Percentiles rank a stretch among this genome's conserved stretches.
These are phyloP conservation scores for Montipora foliosa DNA, from an alignment of 64 coral and sea anemone genomes.

Conservation along the genomic window DNA sequence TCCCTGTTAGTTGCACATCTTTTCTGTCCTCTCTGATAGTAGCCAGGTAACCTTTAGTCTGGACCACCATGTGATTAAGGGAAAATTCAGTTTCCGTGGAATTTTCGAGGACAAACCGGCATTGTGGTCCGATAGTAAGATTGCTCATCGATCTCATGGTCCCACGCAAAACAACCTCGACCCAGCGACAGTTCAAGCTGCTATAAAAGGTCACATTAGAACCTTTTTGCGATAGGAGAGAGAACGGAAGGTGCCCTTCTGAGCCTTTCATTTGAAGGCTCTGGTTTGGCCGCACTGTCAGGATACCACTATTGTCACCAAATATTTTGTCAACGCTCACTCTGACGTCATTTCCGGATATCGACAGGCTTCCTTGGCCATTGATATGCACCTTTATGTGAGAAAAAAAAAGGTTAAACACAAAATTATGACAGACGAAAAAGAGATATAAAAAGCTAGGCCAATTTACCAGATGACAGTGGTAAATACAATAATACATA, in stretches of 20 bases:
- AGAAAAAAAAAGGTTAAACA: not conserved
- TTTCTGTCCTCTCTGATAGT: slow-evolving; percentile 50
- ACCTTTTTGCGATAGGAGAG: slow-evolving; percentile 74
- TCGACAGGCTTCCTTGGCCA: slow-evolving; percentile 69
- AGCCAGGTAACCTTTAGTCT: slow-evolving; percentile 82
- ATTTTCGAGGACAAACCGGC: slow-evolving; percentile 76
- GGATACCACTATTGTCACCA: slow-evolving; percentile 78
- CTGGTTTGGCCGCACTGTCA: slow-evolving; percentile 83
- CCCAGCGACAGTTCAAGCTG: slow-evolving; percentile 72
- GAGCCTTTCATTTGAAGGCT: slow-evolving; percentile 47
- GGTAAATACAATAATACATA: too few species aligned
- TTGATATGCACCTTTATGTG: slow-evolving; percentile 70
- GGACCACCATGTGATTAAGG: slow-evolving; percentile 78
- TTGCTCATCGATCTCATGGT: slow-evolving; percentile 70
- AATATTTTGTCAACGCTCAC: slow-evolving; percentile 63
- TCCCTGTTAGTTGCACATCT: slow-evolving; percentile 58
- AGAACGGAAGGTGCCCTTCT: slow-evolving; percentile 76
- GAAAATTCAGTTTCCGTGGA: slow-evolving; percentile 79
- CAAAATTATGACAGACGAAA: not conserved
- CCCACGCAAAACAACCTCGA: slow-evolving; percentile 82
- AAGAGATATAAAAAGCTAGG: not conserved
- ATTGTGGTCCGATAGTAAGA: slow-evolving; percentile 86
- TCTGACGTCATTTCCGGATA: slow-evolving; percentile 57
- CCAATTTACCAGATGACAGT: too few species aligned
- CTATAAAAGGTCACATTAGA: slow-evolving; percentile 66